These are phyloP conservation scores for Cremastobaeus sp. DNA, from an alignment of 2,888 invertebrate genomes.

Conservation along the genomic window DNA sequence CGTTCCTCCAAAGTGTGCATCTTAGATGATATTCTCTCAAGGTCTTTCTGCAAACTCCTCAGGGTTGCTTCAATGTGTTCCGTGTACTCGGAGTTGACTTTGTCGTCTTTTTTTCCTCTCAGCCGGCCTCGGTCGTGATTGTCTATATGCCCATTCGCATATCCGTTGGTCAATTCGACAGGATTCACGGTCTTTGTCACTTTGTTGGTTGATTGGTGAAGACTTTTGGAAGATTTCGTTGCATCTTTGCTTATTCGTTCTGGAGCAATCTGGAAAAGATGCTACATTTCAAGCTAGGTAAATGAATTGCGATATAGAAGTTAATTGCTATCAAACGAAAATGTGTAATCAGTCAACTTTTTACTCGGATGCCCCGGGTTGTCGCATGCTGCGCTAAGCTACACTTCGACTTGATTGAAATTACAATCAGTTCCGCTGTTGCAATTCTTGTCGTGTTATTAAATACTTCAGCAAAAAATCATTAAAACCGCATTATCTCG, in stretches of 20 bases:
- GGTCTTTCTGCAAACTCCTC: constrained; percentile 79
- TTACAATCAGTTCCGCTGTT: too few relatives aligned
- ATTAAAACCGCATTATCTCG: too few relatives aligned
- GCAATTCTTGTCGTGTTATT: too few relatives aligned
- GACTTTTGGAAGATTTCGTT: constrained; percentile 64
- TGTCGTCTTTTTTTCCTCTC: constrained; percentile 69
- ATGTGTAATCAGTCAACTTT: too few relatives aligned
- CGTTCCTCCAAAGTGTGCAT: constrained; percentile 78
- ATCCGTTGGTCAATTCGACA: constrained; percentile 67
- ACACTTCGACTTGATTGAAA: too few relatives aligned
- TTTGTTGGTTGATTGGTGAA: constrained; percentile 61
- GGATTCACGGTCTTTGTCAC: constrained; percentile 58
- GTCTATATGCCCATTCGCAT: constrained; percentile 64
- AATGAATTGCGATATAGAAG: too few relatives aligned
- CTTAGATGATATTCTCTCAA: constrained; percentile 78
- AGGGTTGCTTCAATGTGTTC: constrained; percentile 79
- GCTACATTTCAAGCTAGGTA: too few relatives aligned
- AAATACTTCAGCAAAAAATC: too few relatives aligned
- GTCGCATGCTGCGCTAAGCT: too few relatives aligned
- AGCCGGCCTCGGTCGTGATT: constrained; percentile 67
- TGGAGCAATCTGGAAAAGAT: constrained; percentile 69
- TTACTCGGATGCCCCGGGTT: too few relatives aligned
- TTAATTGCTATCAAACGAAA: too few relatives aligned
- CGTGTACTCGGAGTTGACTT: constrained; percentile 76
- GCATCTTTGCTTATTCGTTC: constrained; percentile 71